These are phyloP conservation scores for Dilophus febrilis DNA, from an alignment of 2,888 invertebrate genomes.

Conservation along the genomic window DNA sequence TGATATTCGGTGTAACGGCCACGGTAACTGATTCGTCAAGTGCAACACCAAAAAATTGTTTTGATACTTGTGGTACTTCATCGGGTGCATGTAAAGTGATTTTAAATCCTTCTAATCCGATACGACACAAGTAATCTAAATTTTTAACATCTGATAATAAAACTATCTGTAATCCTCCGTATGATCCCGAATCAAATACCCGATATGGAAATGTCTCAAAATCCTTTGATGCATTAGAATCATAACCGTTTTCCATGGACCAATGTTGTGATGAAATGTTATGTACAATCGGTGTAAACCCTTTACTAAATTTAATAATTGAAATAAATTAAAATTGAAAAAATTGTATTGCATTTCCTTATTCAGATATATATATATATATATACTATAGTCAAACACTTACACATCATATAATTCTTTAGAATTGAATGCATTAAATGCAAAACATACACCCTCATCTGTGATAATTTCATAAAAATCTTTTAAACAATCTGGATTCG, in stretches of 20 bases:
- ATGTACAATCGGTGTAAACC: conserved; percentile 16
- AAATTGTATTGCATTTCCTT: too few relatives aligned
- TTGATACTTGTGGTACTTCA: conserved; percentile 42
- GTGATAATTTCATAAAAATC: conserved; percentile 46
- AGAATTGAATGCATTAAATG: conserved; percentile 45
- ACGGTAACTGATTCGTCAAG: conserved; percentile 51
- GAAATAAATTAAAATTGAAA: conserved; percentile 16
- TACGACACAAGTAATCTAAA: conserved; percentile 50
- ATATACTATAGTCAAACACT: background rate
- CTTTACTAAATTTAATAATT: background rate
- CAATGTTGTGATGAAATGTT: conserved; percentile 32
- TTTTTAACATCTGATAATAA: conserved; percentile 41
- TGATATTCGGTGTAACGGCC: conserved; percentile 57
- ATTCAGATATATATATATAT: too few relatives aligned
- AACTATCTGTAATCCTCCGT: conserved; percentile 44
- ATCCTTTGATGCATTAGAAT: conserved; percentile 32
- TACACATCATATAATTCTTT: conserved; percentile 40
- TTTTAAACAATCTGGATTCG: conserved; percentile 30
- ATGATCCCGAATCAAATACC: conserved; percentile 47
- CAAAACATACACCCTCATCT: conserved; percentile 53
- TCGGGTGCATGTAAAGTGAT: conserved; percentile 46
- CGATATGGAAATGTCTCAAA: conserved; percentile 44
- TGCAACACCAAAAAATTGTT: conserved; percentile 53
- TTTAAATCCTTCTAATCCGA: conserved; percentile 50
- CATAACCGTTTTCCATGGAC: conserved; percentile 47